Conservation (phyloP, 2,888 invertebrate genomes). For the Caenorhabditis doughertyi region DNA sequence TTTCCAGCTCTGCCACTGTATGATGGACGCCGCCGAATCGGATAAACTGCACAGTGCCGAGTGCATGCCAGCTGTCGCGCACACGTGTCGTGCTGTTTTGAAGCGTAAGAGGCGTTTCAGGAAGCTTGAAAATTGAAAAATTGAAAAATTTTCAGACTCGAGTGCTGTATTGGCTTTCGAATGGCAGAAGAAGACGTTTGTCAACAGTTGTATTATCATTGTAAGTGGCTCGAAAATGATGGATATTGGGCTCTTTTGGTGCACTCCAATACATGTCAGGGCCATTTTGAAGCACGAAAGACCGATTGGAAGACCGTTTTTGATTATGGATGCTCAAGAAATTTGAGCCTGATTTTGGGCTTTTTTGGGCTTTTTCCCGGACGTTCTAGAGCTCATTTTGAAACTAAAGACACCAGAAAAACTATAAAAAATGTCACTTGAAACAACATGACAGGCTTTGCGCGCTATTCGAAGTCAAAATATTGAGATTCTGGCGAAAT, state of each 20-base stretch:
- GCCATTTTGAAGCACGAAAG: too few relatives aligned
- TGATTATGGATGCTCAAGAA: too few relatives aligned
- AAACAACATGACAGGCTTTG: too few relatives aligned
- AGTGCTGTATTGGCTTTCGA: slow-evolving; percentile 17
- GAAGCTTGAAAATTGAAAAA: background rate
- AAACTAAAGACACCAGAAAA: too few relatives aligned
- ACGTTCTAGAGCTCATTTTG: too few relatives aligned
- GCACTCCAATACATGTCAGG: background rate
- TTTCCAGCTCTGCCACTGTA: slow-evolving; percentile 59
- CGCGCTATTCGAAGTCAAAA: too few relatives aligned
- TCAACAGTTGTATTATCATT: slow-evolving; percentile 31
- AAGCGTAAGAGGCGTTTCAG: slow-evolving; percentile 12
- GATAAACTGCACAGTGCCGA: background rate
- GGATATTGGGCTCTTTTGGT: background rate
- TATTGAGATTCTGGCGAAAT: too few relatives aligned
- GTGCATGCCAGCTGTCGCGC: slow-evolving; percentile 8
- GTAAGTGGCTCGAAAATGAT: background rate
- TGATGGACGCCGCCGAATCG: slow-evolving; percentile 50
- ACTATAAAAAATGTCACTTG: too few relatives aligned
- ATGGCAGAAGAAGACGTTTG: background rate
- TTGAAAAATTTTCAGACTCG: slow-evolving; percentile 40
- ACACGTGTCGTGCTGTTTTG: slow-evolving; percentile 39
- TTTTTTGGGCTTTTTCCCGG: too few relatives aligned
- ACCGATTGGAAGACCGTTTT: too few relatives aligned
- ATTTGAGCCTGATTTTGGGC: too few relatives aligned